Base-by-base conservation (phyloP, 2,888 invertebrate genomes). In the Aelia acuminata region DNA sequence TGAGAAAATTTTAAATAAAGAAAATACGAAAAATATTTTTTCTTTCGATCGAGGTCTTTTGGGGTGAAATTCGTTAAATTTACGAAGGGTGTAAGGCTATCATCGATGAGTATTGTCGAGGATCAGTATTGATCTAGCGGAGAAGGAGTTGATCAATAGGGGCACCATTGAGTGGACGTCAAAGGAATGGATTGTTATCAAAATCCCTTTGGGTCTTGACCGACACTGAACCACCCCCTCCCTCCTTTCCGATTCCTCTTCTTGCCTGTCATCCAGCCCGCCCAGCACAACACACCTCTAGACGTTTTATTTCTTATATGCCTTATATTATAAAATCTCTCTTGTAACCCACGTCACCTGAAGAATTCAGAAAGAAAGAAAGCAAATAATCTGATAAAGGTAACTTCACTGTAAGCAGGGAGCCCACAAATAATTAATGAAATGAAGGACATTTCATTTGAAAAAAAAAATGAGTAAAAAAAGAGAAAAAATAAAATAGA, bases 161-260 rank as follows among this genome's bases (percentile, higher is more conserved):
- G 80, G 13, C 43, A n/a, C 80, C 43, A 80, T 80, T 80, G 43
- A 80, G 80, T 43, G 43, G 22, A 39, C 80, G 43, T 80, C 80
- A 80, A 80, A 80, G 80, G 80, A 80, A 80, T n/a, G 80, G 80
- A 80, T 80, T 80, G 80, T 80, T 80, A 80, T 80, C 80, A 80
- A 47, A 47, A 43, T 47, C 43, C 80, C 80, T 31, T 70, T 43
- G 80, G 80, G 80, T 80, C 80, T 80, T 80, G 80, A 80, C 39
- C 80, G 39, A 43, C 80, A 43, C 80, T 80, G 39, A 47, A 47
- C 80, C 43, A 31, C 47, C 39, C 50, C 26, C 39, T 50, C 86
- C n/a, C n/a, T 8, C 20, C 2, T 10, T 22, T 26, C 85, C 57
- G 10, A 35, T 63, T 39, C 86, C 86, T 31, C 63, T 35, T 86